A percentile compares a stretch with the other conserved stretches of the same genome.
Conservation (phyloP, 2,888 invertebrate genomes). For the Sipha maydis region DNA sequence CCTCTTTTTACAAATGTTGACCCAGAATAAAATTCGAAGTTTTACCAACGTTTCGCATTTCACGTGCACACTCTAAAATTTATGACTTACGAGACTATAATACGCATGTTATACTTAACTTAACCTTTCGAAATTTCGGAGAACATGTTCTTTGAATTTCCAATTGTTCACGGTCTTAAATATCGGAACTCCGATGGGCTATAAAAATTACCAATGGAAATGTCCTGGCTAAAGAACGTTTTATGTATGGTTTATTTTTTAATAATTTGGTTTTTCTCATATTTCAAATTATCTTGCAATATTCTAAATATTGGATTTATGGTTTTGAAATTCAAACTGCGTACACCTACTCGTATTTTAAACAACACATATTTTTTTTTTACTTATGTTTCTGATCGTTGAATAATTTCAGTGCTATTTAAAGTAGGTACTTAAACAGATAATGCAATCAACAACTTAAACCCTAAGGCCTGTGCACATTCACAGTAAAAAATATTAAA, state of each 20-base stretch:
- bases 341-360: neutral
- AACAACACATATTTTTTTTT: neutral
- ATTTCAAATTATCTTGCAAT: neutral
- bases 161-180: conserved; percentile 43
- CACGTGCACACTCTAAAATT: neutral
- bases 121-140: neutral
- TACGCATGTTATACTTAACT: neutral
- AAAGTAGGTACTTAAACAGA: no score
- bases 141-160: conserved; percentile 14
- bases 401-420: no score
- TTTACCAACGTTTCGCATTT: neutral
- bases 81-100: conserved; percentile 16
- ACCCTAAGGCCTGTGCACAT: no score
- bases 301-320: neutral
- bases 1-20: neutral
- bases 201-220: conserved; percentile 9
- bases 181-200: neutral
- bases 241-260: conserved; percentile 14
- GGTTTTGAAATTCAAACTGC: neutral
- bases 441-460: no score
- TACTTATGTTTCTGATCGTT: no score
- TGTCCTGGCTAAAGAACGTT: neutral
- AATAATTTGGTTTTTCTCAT: neutral
- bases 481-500: no score
- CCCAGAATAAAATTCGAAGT: neutral